These are phyloP conservation scores for Pongo abelii DNA, from an alignment of 2,113 vertebrate genomes.

Conservation along the genomic window DNA sequence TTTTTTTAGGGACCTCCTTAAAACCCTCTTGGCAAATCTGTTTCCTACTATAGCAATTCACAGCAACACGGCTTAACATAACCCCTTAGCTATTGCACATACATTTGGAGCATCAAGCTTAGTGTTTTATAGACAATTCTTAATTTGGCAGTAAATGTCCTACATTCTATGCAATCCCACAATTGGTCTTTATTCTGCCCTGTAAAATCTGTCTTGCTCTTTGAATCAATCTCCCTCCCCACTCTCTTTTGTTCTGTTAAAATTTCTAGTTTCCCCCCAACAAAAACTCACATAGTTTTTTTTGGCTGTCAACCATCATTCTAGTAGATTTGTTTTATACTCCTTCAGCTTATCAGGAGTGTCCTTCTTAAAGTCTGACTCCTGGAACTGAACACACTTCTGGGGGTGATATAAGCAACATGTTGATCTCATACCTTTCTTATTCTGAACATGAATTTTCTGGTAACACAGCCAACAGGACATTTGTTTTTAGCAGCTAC, in stretches of 20 bases:
- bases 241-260: background rate
- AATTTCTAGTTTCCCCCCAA: background rate
- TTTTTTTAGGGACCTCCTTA: background rate
- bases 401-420: background rate
- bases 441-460: background rate
- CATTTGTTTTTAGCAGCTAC: background rate
- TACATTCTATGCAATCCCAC: background rate
- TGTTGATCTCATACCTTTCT: background rate
- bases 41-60: background rate
- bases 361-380: background rate
- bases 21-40: background rate
- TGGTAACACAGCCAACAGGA: background rate
- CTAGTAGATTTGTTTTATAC: background rate
- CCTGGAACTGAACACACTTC: background rate
- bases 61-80: fast-evolving
- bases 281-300: background rate
- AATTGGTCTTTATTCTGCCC: background rate
- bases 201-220: background rate
- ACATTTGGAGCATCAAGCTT: background rate
- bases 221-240: too few species aligned
- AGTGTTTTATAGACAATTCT: background rate
- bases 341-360: background rate
- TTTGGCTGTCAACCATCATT: background rate
- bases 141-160: background rate
- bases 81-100: background rate